Base-by-base conservation (phyloP, 1,140 invertebrate genomes). In the Cyclina sinensis region DNA sequence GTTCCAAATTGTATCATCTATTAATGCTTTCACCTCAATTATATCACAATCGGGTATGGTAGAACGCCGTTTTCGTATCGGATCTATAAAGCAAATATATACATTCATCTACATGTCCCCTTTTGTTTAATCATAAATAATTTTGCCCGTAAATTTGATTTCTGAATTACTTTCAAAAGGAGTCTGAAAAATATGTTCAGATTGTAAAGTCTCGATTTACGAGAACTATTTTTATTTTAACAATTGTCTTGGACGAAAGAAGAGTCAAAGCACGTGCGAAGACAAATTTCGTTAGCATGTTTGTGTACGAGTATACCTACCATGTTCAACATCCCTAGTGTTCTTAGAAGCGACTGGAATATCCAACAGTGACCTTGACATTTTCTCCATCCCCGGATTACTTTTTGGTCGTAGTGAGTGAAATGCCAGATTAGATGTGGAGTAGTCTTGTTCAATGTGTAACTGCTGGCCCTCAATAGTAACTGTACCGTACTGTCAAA, bases 1-100 rank as follows among this genome's bases (percentile, higher is more conserved):
- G 3, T 35, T 2, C 74, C 74, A 78, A 32, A 78, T 54, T 37
- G 74, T 78, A 35, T 78, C 21, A 16, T 78, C 74, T 0, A 78
- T 9, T 9, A 51, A 54, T 16, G 27, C 43, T 35, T 54, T 54
- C 9, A 78, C 43, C 48, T 78, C 74, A 18, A 78, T 51, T 21
- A 78, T 78, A 35, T 78, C 74, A 35, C 74, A 78, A 2, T 78
- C 74, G 0, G 74, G 46, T 11, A 27, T 7, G 9, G 21, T n/a
- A 7, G 57, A 62, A 24, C 57, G 57, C 7, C 57, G 57, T 27
- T 27, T 62, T 62, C 57, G 18, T 12, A 3, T 11, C 2, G 3
- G 51, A 54, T 18, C 51, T 54, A 18, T 54, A 54, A 18, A 54
- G 21, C 7, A 54, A 54, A 54, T 12, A 43, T n/a, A n/a, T n/a